phyloP scores from a whole-genome alignment of 2,888 invertebrate genomes.

The Agonopterix heracliana region DNA sequence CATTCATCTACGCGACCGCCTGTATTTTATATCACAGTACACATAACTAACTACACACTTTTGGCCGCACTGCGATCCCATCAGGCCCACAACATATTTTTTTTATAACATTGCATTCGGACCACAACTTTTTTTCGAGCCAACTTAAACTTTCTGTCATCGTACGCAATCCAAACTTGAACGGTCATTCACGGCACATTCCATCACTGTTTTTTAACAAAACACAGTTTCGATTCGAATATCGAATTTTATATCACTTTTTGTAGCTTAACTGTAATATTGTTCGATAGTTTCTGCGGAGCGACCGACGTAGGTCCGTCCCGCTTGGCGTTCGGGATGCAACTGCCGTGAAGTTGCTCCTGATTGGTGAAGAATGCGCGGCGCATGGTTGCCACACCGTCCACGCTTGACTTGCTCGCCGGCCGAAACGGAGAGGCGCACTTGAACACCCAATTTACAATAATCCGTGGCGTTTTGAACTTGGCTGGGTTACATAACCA shows the following conservation, averaged over 20 bases:
- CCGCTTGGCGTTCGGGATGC: slow-evolving; percentile 47
- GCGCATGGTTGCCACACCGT: slow-evolving; percentile 73
- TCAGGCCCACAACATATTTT: slow-evolving; percentile 70
- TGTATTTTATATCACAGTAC: slow-evolving; percentile 71
- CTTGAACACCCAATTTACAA: slow-evolving; percentile 41
- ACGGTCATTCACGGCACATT: slow-evolving; percentile 37
- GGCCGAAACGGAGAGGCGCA: slow-evolving; percentile 49
- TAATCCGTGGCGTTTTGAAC: slow-evolving; percentile 40
- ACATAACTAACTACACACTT: slow-evolving; percentile 71
- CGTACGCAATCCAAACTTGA: slow-evolving; percentile 41
- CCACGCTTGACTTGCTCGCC: slow-evolving; percentile 54
- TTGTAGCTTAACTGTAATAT: slow-evolving; percentile 57
- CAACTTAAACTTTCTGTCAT: slow-evolving; percentile 68
- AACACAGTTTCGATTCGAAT: slow-evolving; percentile 25
- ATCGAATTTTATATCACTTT: slow-evolving; percentile 47
- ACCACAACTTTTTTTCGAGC: slow-evolving; percentile 63
- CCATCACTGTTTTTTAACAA: slow-evolving; percentile 48
- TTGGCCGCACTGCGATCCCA: slow-evolving; percentile 70
- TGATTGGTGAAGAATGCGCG: slow-evolving; percentile 71
- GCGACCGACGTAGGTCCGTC: slow-evolving; percentile 52
- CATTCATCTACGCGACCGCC: slow-evolving; percentile 72
- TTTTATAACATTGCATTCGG: slow-evolving; percentile 63
- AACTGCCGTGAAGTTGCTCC: slow-evolving; percentile 69
- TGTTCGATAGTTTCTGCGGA: slow-evolving; percentile 57
- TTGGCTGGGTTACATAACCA: slow-evolving; percentile 63